Evolutionary conservation across 2,113 vertebrate species (phyloP).

Genomic region (Oenanthe oenanthe): DNA sequence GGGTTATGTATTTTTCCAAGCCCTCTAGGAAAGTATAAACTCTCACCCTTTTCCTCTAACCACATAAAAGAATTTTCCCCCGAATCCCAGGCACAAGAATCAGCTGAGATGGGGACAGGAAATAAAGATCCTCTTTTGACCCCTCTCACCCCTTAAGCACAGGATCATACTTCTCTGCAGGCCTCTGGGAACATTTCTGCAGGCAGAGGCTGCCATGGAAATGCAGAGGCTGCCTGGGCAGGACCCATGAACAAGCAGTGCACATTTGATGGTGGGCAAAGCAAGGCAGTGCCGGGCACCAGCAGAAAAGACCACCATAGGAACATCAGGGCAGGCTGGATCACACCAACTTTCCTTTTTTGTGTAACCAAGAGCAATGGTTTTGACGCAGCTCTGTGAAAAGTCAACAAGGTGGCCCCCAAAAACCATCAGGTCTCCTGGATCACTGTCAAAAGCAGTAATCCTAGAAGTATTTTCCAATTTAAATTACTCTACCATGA

Average conservation of each 20-base stretch:
- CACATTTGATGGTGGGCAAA: not conserved
- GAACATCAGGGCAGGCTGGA: not conserved
- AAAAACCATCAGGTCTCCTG: not conserved
- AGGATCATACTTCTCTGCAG: not conserved
- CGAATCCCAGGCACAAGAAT: not conserved
- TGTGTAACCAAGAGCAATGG: not conserved
- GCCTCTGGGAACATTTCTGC: not conserved
- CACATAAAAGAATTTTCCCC: not conserved
- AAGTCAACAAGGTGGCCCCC: slow-evolving; percentile 6
- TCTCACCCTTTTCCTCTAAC: not conserved
- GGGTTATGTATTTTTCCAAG: not conserved
- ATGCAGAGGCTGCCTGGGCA: not conserved
- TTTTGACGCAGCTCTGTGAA: slow-evolving; percentile 35
- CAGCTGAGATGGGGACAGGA: not conserved
- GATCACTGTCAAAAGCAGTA: not conserved
- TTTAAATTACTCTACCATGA: not conserved
- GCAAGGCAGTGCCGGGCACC: not conserved
- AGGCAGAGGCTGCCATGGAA: not conserved
- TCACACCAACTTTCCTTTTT: not conserved
- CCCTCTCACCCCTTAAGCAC: not conserved
- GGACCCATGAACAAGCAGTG: not conserved
- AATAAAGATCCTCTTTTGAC: not conserved
- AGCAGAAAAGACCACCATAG: not conserved
- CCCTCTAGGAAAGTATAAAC: not conserved
- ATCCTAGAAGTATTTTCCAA: not conserved